Evolutionary conservation across 1,140 invertebrate genomes (phyloP).

Genomic region (Geopemphigus sp.): DNA sequence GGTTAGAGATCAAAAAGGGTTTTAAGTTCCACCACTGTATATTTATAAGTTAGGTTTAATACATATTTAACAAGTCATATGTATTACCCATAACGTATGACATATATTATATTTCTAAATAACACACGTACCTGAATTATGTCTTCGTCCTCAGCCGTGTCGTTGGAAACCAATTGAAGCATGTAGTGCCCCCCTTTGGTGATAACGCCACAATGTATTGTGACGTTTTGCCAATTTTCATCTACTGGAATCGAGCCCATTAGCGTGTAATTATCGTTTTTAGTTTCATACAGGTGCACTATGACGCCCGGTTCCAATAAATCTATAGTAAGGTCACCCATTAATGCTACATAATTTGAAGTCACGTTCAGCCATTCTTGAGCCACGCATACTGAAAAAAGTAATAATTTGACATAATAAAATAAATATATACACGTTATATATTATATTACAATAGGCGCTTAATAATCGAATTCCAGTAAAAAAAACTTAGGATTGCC

Average conservation of each 20-base stretch:
- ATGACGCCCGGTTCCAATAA: slow-evolving; percentile 15
- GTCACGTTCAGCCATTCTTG: slow-evolving; percentile 41
- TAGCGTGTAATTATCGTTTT: slow-evolving; percentile 31
- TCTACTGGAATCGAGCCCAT: slow-evolving; percentile 30
- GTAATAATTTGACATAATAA: not conserved
- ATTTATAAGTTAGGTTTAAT: not conserved
- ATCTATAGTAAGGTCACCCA: slow-evolving; percentile 12
- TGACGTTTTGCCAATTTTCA: slow-evolving; percentile 54
- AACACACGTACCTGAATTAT: not conserved
- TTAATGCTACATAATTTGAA: slow-evolving; percentile 28
- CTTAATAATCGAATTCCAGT: too few species aligned
- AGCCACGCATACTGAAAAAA: not conserved
- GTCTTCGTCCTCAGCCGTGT: not conserved
- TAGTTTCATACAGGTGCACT: slow-evolving; percentile 31
- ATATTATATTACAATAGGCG: too few species aligned
- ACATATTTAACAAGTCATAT: too few species aligned
- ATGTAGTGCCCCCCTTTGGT: slow-evolving; percentile 63
- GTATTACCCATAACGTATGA: too few species aligned
- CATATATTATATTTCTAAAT: not conserved
- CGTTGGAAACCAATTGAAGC: slow-evolving; percentile 48
- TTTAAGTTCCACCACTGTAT: not conserved
- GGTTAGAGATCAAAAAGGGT: not conserved
- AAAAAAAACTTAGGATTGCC: too few species aligned
- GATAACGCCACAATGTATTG: slow-evolving; percentile 69
- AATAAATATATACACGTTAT: too few species aligned